These are phyloP conservation scores for Mimas tiliae DNA, from an alignment of 2,888 invertebrate genomes.

Conservation along the genomic window DNA sequence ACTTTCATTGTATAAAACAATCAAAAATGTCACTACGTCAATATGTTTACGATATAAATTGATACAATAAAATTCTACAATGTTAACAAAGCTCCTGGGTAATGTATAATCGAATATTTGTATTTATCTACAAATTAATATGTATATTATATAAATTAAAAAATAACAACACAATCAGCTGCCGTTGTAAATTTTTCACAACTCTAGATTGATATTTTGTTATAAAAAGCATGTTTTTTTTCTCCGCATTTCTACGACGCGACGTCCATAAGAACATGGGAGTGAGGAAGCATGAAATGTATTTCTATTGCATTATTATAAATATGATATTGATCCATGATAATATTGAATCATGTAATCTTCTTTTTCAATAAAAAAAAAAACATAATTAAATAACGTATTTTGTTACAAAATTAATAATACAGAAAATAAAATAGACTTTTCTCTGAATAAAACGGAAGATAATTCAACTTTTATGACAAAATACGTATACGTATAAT, in stretches of 20 bases:
- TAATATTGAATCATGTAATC: background rate
- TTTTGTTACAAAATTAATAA: too few relatives aligned
- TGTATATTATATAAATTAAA: constrained; percentile 49
- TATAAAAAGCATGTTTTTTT: background rate
- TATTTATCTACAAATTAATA: constrained; percentile 19
- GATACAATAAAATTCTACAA: constrained; percentile 15
- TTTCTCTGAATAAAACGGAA: too few relatives aligned
- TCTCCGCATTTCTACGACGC: too few relatives aligned
- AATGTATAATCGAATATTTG: constrained; percentile 7
- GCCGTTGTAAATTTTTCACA: constrained; percentile 55
- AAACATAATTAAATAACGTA: background rate
- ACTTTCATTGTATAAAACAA: constrained; percentile 11
- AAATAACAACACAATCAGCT: constrained; percentile 60
- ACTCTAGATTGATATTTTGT: constrained; percentile 30
- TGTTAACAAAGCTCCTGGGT: constrained; percentile 17
- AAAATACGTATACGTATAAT: too few relatives aligned
- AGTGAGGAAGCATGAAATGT: background rate
- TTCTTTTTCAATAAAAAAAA: background rate
- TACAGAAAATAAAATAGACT: too few relatives aligned
- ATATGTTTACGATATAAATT: background rate
- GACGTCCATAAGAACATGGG: background rate
- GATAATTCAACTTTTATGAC: too few relatives aligned
- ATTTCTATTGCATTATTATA: background rate
- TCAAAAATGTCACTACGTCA: constrained; percentile 8
- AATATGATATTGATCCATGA: background rate